Percentiles rank a stretch among this genome's conserved stretches.
Conservation (phyloP, 2,888 invertebrate species). For the Pinctada fucata region DNA sequence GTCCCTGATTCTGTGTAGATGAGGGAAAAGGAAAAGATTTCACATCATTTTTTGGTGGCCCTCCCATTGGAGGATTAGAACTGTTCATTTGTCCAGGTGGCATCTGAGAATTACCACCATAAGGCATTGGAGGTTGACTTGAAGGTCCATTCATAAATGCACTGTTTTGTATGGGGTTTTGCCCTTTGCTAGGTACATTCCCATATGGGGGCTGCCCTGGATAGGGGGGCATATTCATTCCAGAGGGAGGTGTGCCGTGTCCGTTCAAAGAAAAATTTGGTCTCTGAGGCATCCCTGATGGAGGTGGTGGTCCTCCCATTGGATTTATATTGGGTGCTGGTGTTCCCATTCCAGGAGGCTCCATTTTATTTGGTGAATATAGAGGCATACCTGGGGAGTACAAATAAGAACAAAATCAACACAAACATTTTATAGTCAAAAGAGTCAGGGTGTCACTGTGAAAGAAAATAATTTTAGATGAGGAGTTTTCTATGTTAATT, state of each 20-base stretch:
- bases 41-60: neutral
- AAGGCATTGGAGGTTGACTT: constrained; percentile 8
- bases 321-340: no score
- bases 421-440: no score
- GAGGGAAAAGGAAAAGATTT: neutral
- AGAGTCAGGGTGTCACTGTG: no score
- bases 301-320: neutral
- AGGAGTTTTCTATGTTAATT: no score
- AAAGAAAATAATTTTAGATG: no score
- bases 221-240: constrained; percentile 2
- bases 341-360: no score
- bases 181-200: neutral
- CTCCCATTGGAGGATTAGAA: constrained; percentile 9
- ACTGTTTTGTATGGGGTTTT: neutral
- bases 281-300: neutral
- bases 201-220: constrained; percentile 6
- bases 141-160: constrained; percentile 10
- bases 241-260: constrained; percentile 25
- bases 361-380: no score
- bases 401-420: no score
- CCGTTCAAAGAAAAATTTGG: constrained; percentile 20
- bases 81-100: neutral
- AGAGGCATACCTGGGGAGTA: no score
- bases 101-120: neutral
- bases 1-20: neutral